Evolutionary conservation across 1,140 invertebrate genomes (phyloP), one percentile per base, ranked within the genome.

Genomic region (Linepithema humile): DNA sequence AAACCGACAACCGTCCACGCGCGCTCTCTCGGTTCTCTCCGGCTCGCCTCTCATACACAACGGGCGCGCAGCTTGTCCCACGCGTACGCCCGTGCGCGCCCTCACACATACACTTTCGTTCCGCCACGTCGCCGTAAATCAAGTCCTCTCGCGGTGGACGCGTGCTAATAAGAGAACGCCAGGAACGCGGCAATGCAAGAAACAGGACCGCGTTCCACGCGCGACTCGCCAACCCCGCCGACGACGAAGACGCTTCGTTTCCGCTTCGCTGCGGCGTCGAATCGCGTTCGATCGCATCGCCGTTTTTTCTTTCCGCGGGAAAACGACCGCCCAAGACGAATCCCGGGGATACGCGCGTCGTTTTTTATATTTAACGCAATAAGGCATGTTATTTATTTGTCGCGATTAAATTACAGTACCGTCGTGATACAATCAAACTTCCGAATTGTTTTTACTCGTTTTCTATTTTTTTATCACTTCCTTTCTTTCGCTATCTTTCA

Each of bases 1-100:
- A 92, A 91, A 92, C 91, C 92, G 87, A 92, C 88, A 90, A 91
- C 86, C 75, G 90, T 92, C 91, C 91, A 92, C 89, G 90, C 88
- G 90, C 83, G 67, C 78, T 26, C 65, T 59, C 60, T 80, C 82
- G 59, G n/a, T 65, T 48, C 74, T 85, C 64, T 82, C 64, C 43
- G 43, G 43, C 15, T 45, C 43, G 15, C 43, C 15, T 45, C 43
- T 3, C 43, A 45, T 15, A 15, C 43, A 35, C 26, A 20, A 23
- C 29, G n/a, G 17, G n/a, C 26, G 64, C 43, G 43, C 38, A n/a
- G 62, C 43, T 15, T 29, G 43, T 35, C n/a, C 12, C 10, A 15
- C 26, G 35, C 35, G 43, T 17, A 26, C 45, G 29, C 10, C 12
- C 38, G 75, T 32, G 29, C 59, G 55, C 65, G n/a, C 45, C 10